Evolutionary conservation across 2,888 invertebrate species (phyloP), one percentile per base, ranked within the genome.

Genomic region (Pecten maximus): DNA sequence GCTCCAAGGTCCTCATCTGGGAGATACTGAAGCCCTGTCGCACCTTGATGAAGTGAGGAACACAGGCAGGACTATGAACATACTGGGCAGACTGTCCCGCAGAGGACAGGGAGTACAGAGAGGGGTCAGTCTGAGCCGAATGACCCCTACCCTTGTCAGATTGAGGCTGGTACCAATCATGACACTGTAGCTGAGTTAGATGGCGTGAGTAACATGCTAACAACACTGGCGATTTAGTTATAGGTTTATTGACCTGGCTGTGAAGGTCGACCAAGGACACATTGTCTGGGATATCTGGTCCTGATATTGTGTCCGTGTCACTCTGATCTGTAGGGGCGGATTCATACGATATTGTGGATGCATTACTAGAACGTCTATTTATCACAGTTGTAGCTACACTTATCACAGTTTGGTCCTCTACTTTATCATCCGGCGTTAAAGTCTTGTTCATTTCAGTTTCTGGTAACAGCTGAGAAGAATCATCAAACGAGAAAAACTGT

Each of bases 211-310:
- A 99, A 95, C 99, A 99, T 6, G 99, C 98, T 98, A 99, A 99
- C 0, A 99, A 97, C 89, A 99, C 97, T 0, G 99, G 99, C 0
- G 99, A 99, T 95, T 99, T 98, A 10, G 98, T 98, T 93, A 99
- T 99, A 0, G 99, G 98, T 94, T 98, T 98, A 96, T 98, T 98
- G 40, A 99, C 98, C 97, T 99, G 99, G 98, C 98, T 98, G 95
- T 99, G 99, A 28, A 99, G 97, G 97, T 99, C 99, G 0, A 99
- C 98, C 19, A 95, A 89, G 8, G 95, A 94, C 60, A 95, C 93
- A 88, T 95, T 95, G 86, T 95, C 95, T 0, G 93, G 93, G 40
- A 94, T 60, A 28, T 93, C 94, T 28, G 91, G 94, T 12, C 87
- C 44, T 23, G 94, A 94, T 98, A 99, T 0, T 98, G 99, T 93